Percentiles rank a stretch among this genome's conserved stretches.
These are phyloP conservation scores for Cryptophagus acutangulus DNA, from an alignment of 2,888 invertebrate genomes.

Conservation along the genomic window DNA sequence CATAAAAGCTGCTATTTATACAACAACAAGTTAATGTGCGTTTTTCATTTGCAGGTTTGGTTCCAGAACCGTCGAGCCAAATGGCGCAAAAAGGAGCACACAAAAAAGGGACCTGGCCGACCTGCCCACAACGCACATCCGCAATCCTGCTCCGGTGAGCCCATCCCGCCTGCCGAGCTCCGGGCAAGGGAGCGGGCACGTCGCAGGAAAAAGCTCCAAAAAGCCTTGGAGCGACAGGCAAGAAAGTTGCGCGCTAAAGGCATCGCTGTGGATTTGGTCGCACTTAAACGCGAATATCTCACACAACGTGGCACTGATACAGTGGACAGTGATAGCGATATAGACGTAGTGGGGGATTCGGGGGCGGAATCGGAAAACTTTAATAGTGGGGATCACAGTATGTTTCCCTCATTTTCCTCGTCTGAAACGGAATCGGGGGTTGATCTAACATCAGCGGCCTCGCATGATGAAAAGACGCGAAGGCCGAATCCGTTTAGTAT, in stretches of 20 bases:
- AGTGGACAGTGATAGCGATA: slow-evolving; percentile 62
- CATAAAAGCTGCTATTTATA: too few species aligned
- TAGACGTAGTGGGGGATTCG: slow-evolving; percentile 80
- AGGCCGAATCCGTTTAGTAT: slow-evolving; percentile 82
- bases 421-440: slow-evolving; percentile 42
- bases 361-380: slow-evolving; percentile 68
- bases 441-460: slow-evolving; percentile 49
- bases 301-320: slow-evolving; percentile 64
- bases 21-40: not conserved
- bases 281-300: slow-evolving; percentile 79
- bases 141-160: slow-evolving; percentile 95
- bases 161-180: slow-evolving; percentile 88
- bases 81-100: slow-evolving; percentile 99
- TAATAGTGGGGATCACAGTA: slow-evolving; percentile 37
- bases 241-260: slow-evolving; percentile 88
- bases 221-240: slow-evolving; percentile 87
- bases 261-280: slow-evolving; percentile 81
- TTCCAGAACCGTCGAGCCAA: slow-evolving; percentile 99
- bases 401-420: slow-evolving; percentile 31
- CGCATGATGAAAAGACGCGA: slow-evolving; percentile 52
- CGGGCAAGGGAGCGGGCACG: slow-evolving; percentile 81
- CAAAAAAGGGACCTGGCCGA: slow-evolving; percentile 96
- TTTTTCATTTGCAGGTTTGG: slow-evolving; percentile 76
- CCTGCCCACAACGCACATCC: slow-evolving; percentile 98
- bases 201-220: slow-evolving; percentile 85